These are phyloP conservation scores for Micromys minutus DNA, from an alignment of 2,113 vertebrate genomes.

Conservation along the genomic window DNA sequence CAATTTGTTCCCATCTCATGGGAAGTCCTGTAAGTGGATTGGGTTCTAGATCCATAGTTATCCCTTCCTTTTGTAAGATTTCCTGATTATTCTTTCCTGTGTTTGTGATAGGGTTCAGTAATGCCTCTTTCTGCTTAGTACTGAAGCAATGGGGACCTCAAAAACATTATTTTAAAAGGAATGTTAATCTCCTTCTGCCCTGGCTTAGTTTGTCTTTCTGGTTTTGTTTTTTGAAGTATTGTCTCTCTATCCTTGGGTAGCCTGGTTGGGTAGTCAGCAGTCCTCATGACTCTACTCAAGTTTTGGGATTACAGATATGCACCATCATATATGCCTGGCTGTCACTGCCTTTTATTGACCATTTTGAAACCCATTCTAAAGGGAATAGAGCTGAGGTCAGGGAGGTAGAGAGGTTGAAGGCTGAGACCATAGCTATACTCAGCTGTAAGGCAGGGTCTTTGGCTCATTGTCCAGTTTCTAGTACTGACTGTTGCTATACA, in stretches of 20 bases:
- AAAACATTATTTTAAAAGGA: background rate
- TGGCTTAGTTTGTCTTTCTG: background rate
- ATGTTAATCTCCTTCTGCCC: background rate
- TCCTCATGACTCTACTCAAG: background rate
- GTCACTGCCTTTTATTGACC: background rate
- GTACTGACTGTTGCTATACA: background rate
- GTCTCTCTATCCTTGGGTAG: background rate
- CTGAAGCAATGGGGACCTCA: background rate
- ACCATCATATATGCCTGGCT: too few species aligned
- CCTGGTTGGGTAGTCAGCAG: too few species aligned
- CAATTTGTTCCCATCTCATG: background rate
- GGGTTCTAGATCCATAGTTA: background rate
- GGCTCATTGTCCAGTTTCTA: background rate
- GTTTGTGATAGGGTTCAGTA: background rate
- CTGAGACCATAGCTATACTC: fast-evolving
- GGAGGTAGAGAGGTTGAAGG: background rate
- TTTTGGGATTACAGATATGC: background rate
- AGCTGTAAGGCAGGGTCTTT: background rate
- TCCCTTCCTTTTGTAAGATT: background rate
- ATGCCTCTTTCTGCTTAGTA: background rate
- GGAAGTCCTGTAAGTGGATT: background rate
- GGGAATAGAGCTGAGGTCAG: background rate
- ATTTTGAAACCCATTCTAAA: slow-evolving; percentile 19
- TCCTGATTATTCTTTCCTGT: background rate
- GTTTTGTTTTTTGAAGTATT: background rate